Percentiles rank a stretch among this genome's conserved stretches.
These are phyloP conservation scores for Aphelocoma coerulescens DNA, from an alignment of 2,113 vertebrate genomes.

Conservation along the genomic window DNA sequence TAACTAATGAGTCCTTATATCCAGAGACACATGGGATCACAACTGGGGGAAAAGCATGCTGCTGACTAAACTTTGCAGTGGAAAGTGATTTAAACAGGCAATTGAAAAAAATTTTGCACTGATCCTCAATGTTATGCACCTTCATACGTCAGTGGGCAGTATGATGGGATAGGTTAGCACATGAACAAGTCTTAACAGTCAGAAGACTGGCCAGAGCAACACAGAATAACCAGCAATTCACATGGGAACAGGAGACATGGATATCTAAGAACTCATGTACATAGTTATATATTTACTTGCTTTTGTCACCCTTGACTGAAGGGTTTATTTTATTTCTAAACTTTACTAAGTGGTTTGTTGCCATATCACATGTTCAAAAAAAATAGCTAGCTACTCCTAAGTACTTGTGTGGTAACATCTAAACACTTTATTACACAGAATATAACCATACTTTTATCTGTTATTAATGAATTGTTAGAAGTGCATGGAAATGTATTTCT, in stretches of 20 bases:
- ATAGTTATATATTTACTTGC: neutral
- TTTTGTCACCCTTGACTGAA: neutral
- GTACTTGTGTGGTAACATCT: neutral
- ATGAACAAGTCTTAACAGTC: neutral
- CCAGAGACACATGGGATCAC: neutral
- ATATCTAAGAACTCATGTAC: neutral
- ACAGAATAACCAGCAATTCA: neutral
- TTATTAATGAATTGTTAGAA: neutral
- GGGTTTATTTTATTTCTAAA: neutral
- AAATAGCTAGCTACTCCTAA: neutral
- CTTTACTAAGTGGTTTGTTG: neutral
- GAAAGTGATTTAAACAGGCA: neutral
- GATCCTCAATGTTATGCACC: neutral
- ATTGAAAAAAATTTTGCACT: neutral
- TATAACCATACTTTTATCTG: neutral
- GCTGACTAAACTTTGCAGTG: neutral
- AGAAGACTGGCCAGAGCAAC: neutral
- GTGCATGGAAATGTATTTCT: neutral
- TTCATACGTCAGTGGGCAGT: neutral
- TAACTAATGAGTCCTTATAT: neutral
- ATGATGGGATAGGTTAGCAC: neutral
- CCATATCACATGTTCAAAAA: neutral
- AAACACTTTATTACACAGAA: neutral
- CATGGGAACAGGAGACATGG: neutral
- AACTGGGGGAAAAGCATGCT: neutral